These are phyloP conservation scores for Bradypus variegatus DNA, from an alignment of 2,797 vertebrate species.

Conservation along the genomic window DNA sequence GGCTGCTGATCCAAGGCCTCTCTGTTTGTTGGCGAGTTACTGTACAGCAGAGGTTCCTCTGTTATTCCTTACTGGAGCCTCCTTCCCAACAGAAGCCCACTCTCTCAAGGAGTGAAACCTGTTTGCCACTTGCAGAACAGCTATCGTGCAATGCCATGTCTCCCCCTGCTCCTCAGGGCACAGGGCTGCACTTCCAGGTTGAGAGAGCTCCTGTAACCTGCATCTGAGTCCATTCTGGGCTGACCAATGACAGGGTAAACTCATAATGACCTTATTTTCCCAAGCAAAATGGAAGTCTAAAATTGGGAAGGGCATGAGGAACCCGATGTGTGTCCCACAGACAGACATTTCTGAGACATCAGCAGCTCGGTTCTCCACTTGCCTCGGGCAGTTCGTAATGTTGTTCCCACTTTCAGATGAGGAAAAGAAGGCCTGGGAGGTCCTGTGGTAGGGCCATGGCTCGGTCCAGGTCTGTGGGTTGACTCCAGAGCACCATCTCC, in stretches of 20 bases:
- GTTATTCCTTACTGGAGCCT: neutral
- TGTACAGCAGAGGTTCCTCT: neutral
- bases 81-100: neutral
- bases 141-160: neutral
- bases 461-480: no score
- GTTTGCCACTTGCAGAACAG: neutral
- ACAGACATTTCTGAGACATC: neutral
- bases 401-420: neutral
- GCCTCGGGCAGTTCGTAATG: fast-evolving
- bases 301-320: neutral
- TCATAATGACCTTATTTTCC: neutral
- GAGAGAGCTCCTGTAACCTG: fast-evolving
- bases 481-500: neutral
- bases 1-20: neutral
- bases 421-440: neutral
- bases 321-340: neutral
- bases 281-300: neutral
- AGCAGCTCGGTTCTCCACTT: neutral
- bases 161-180: neutral
- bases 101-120: neutral
- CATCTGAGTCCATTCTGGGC: neutral
- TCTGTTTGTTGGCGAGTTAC: neutral
- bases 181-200: neutral
- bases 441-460: neutral
- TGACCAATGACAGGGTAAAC: neutral